These are phyloP conservation scores for Lophius americanus DNA, from an alignment of 2,797 vertebrate genomes.

Conservation along the genomic window DNA sequence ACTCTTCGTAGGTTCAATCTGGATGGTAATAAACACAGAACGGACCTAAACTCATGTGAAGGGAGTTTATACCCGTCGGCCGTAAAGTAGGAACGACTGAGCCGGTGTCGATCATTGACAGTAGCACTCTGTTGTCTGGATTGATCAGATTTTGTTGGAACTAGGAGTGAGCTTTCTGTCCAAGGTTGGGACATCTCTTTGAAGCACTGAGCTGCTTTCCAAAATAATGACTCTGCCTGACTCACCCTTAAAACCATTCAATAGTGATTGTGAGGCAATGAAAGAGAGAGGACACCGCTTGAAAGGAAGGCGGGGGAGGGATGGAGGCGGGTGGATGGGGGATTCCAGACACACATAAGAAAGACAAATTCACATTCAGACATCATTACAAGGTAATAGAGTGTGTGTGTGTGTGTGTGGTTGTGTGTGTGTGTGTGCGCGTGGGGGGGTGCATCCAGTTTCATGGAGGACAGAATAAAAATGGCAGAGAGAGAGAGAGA, in stretches of 20 bases:
- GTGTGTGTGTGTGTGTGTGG: constrained; percentile 3
- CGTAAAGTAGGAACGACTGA: constrained; percentile 38
- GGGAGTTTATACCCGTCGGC: neutral
- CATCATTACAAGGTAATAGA: constrained; percentile 76
- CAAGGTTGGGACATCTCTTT: constrained; percentile 42
- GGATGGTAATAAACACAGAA: neutral
- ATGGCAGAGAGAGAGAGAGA: neutral
- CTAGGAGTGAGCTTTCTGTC: constrained; percentile 35
- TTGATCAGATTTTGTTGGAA: constrained; percentile 49
- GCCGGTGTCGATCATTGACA: constrained; percentile 12
- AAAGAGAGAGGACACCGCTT: constrained; percentile 10
- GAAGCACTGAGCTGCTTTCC: constrained; percentile 46
- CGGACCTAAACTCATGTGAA: neutral
- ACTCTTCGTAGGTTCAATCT: no score
- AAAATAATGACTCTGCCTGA: constrained; percentile 40
- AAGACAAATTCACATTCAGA: constrained; percentile 67
- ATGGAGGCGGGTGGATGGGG: neutral
- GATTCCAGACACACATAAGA: constrained; percentile 22
- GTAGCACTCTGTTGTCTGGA: constrained; percentile 39
- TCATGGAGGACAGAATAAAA: constrained; percentile 29
- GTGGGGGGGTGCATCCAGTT: constrained; percentile 27
- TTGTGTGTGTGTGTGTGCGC: no score
- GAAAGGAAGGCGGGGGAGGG: neutral
- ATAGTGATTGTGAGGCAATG: constrained; percentile 18
- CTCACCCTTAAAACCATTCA: constrained; percentile 31